Base-by-base conservation (phyloP, 2,113 vertebrate species). In the Tonatia bakeri region DNA sequence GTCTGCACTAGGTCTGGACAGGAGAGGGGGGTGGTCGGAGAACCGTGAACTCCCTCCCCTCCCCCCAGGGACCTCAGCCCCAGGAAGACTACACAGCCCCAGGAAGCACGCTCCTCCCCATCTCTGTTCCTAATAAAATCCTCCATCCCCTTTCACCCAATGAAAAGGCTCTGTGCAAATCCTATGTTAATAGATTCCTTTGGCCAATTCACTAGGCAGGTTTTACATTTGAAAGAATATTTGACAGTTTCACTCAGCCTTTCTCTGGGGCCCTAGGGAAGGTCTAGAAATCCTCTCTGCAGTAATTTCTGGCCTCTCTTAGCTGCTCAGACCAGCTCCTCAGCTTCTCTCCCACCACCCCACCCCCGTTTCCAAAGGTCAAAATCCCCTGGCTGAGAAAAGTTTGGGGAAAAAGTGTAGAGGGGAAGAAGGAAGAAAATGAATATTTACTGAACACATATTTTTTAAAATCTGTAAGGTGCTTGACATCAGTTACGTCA, bases 141-240 rank as follows among this genome's bases (percentile, higher is more conserved):
- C 52, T 75, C 22, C 76, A 22, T 90, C 72, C 54, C 38, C 76
- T 45, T 86, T 80, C 96, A 98, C 91, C 96, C 96, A 86, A 4
- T 96, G 96, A 98, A 79, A 97, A 98, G 98, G 88, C 82, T 31
- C n/a, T 88, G 84, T 97, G 93, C 64, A 92, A 91, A 67, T 98
- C 98, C 98, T 97, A 94, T 91, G 93, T 91, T 93, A 97, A 98
- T 98, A 89, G 83, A 90, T 97, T 96, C 87, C 87, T 99, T 98
- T 98, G 98, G 96, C 98, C 95, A 79, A 89, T 98, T 98, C 97
- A 80, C 97, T 97, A 97, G 84, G 93, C 91, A 93, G 88, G 91
- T 98, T 98, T 97, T 98, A 98, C 98, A 98, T 99, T 97, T 98
- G 98, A 98, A 99, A 99, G 98, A 97, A 97, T 98, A 98, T 99